Evolutionary conservation across 2,797 vertebrate species (phyloP).

Genomic region (Eulemur mongoz): DNA sequence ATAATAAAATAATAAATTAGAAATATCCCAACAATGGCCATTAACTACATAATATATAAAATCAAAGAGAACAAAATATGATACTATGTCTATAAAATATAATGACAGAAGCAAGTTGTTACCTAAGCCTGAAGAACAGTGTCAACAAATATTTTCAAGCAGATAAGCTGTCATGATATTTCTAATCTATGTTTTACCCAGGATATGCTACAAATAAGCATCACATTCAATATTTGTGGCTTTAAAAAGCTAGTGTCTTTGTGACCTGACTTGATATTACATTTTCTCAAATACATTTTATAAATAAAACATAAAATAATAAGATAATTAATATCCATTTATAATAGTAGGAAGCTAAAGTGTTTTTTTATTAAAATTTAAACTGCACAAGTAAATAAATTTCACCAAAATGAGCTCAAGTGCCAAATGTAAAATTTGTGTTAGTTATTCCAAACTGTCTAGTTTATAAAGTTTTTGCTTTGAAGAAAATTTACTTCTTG

Average conservation of each 20-base stretch:
- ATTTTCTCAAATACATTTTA: background rate
- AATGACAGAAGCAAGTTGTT: background rate
- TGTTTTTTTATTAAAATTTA: conserved; percentile 27
- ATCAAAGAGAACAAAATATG: background rate
- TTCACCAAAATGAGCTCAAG: background rate
- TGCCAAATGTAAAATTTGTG: conserved; percentile 28
- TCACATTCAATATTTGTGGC: background rate
- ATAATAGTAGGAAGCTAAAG: background rate
- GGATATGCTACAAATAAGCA: background rate
- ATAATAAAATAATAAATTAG: background rate
- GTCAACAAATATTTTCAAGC: background rate
- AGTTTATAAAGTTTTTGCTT: background rate
- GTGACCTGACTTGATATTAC: background rate
- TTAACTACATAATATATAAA: background rate
- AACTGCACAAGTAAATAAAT: background rate
- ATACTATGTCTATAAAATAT: background rate
- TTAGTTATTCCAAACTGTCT: background rate
- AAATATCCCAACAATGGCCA: background rate
- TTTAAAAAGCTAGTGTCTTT: background rate
- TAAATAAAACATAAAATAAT: background rate
- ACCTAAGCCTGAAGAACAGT: background rate
- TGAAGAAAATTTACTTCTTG: conserved; percentile 16
- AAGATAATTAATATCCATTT: conserved; percentile 17
- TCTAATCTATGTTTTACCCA: background rate
- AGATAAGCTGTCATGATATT: background rate